phyloP scores from a whole-genome alignment of 30 jellyfish, hydroid and myxozoan species.

The Mastigias papua region DNA sequence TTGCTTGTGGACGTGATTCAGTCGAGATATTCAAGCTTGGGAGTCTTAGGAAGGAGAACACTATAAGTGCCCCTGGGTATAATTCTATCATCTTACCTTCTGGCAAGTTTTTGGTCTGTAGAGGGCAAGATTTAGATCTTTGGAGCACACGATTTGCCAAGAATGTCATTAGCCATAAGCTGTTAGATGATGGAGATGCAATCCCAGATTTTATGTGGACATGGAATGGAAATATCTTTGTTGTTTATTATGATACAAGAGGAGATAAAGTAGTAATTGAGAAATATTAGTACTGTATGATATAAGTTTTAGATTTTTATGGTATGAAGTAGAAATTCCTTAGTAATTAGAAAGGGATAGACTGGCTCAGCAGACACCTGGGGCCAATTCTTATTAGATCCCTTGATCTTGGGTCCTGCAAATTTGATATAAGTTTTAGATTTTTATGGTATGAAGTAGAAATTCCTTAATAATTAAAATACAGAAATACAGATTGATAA shows the following conservation, averaged over 20 bases:
- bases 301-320: too few relatives aligned
- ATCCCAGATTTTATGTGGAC: constrained; percentile 61
- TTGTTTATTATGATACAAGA: constrained; percentile 20
- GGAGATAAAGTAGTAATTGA: not conserved
- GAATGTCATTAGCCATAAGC: constrained; percentile 29
- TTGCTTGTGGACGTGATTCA: constrained; percentile 61
- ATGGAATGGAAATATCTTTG: constrained; percentile 22
- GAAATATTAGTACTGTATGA: too few relatives aligned
- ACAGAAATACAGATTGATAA: too few relatives aligned
- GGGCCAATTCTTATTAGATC: too few relatives aligned
- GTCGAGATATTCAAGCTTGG: constrained; percentile 68
- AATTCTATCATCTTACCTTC: constrained; percentile 51
- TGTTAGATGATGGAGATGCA: constrained; percentile 11
- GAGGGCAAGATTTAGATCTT: constrained; percentile 46
- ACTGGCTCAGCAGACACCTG: too few relatives aligned
- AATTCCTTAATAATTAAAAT: too few relatives aligned
- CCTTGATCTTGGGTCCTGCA: too few relatives aligned
- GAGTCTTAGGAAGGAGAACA: constrained; percentile 55
- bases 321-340: too few relatives aligned
- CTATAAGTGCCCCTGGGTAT: constrained; percentile 33
- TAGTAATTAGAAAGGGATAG: too few relatives aligned
- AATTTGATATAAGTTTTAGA: too few relatives aligned
- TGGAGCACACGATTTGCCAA: constrained; percentile 62
- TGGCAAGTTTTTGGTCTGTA: constrained; percentile 41
- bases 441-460: too few relatives aligned